Percentiles rank a stretch among this genome's conserved stretches.
phyloP scores from a whole-genome alignment of 2,888 invertebrate species.

The Eupeodes luniger region DNA sequence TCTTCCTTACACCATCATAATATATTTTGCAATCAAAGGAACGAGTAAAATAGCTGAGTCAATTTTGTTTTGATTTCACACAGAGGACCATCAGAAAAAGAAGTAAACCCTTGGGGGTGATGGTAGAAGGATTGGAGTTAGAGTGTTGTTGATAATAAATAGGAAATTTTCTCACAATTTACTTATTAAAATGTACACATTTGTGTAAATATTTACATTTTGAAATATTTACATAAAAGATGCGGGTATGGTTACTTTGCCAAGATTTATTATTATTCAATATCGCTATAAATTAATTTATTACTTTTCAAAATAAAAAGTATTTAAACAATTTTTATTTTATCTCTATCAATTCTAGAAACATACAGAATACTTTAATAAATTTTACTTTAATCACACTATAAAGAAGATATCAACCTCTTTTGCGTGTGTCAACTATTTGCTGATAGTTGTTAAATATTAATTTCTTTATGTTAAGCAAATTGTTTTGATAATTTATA shows the following conservation, averaged over 20 bases:
- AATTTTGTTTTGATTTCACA: conserved; percentile 49
- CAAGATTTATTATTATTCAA: no score
- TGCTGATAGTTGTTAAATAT: no score
- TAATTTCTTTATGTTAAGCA: no score
- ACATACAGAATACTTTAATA: no score
- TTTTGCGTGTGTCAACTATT: no score
- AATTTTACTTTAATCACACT: no score
- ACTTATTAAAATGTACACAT: not conserved
- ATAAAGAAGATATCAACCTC: no score
- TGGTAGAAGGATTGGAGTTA: not conserved
- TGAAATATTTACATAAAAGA: not conserved
- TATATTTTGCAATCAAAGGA: conserved; percentile 16
- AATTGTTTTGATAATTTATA: no score
- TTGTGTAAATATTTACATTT: not conserved
- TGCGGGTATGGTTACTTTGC: not conserved
- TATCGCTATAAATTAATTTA: no score
- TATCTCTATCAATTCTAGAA: no score
- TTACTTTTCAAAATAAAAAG: no score
- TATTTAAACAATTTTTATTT: no score
- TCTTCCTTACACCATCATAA: conserved; percentile 24
- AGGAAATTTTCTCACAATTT: not conserved
- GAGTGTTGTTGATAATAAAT: not conserved
- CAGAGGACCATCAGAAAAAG: not conserved
- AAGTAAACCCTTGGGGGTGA: conserved; percentile 4
- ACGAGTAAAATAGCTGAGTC: conserved; percentile 49